These are phyloP conservation scores for Allygus modestus DNA, from an alignment of 2,888 invertebrate genomes.

Conservation along the genomic window DNA sequence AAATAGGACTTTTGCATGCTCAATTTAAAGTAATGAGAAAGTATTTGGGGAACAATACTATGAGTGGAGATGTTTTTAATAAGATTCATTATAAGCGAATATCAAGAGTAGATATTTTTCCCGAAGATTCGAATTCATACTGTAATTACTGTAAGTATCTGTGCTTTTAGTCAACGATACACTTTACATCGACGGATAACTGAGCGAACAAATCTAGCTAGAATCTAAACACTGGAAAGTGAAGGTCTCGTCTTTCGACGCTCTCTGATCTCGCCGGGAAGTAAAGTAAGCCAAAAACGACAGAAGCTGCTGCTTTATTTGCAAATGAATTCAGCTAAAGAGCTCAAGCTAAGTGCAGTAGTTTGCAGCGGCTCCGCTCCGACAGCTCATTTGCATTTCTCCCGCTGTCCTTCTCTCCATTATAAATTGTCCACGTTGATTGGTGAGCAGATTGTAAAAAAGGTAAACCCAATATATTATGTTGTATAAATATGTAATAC, in stretches of 20 bases:
- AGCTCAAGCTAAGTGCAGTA: slow-evolving; percentile 53
- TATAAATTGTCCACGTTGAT: neutral
- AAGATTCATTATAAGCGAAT: no score
- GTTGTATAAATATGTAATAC: no score
- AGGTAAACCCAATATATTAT: no score
- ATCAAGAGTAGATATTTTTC: no score
- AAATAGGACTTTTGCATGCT: no score
- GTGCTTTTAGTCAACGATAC: no score
- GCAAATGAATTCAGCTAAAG: slow-evolving; percentile 53
- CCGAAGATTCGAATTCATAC: no score
- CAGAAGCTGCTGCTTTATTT: slow-evolving; percentile 40
- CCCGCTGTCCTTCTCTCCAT: slow-evolving; percentile 1
- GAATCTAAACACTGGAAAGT: neutral
- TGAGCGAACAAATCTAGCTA: neutral
- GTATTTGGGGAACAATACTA: no score
- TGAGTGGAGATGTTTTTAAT: no score
- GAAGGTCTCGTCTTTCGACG: neutral
- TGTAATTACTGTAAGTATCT: no score
- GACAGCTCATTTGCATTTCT: slow-evolving; percentile 14
- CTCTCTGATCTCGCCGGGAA: slow-evolving; percentile 11
- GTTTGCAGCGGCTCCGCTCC: slow-evolving; percentile 9
- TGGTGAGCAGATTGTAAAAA: neutral
- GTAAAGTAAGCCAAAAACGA: slow-evolving; percentile 42
- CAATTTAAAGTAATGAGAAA: no score
- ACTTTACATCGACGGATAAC: no score